Evolutionary conservation across 2,888 invertebrate genomes (phyloP), one percentile per base, ranked within the genome.

Genomic region (Margaritifera margaritifera): DNA sequence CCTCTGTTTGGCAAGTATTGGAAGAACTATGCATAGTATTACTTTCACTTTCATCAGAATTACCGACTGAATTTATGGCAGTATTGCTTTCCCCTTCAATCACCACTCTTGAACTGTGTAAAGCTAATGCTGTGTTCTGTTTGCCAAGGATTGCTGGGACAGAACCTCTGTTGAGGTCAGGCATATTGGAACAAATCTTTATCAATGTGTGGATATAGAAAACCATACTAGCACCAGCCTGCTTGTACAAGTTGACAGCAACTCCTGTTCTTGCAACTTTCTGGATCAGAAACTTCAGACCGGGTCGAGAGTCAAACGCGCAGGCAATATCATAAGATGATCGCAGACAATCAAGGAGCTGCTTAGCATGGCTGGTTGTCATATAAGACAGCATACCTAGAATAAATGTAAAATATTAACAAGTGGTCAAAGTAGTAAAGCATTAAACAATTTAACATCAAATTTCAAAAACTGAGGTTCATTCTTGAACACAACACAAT

Each of bases 201-300:
- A 97, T 94, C 56, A 97, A 90, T 1, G 96, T 93, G 72, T 96
- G 95, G 64, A 95, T 84, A 66, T 89, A 87, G 25, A 97, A 94
- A 56, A 96, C 94, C 94, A 96, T 96, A 0, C 96, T 95, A 0
- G 96, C 95, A 52, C 96, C 96, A 18, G 96, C 95, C 90, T 97
- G 97, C 72, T 88, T 88, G 82, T 89, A 89, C 61, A 89, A 76
- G 72, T 89, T 89, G 50, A 88, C 87, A 15, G 89, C 88, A n/a
- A 88, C 88, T 22, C 84, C 84, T 6, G 87, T 83, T n/a, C 85
- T 80, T 0, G 86, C 84, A 56, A 89, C 88, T 71, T 97, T 97
- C 90, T 98, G 97, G 74, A 97, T 93, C 4, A 98, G 92, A 89
- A 98, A 97, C 89, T 98, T 98, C 25, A 98, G 91, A 0, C 97